Conservation (phyloP, 2,113 vertebrate species). For the Dipodomys spectabilis region DNA sequence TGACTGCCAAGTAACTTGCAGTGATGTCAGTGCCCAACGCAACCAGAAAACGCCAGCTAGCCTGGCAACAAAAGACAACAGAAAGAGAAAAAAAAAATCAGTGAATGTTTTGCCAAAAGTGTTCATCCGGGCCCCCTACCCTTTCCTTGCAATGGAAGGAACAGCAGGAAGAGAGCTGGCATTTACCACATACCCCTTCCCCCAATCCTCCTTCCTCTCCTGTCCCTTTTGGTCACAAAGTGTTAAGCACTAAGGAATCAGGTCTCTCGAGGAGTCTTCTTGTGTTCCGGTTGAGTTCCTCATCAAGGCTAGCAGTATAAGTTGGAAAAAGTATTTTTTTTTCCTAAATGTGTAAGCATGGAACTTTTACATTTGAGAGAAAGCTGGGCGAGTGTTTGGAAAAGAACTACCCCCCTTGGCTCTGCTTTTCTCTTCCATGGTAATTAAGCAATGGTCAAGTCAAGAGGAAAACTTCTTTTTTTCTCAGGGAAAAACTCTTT, state of each 20-base stretch:
- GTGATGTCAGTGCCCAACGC: slow-evolving; percentile 85
- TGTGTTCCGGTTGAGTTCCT: background rate
- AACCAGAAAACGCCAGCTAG: slow-evolving; percentile 82
- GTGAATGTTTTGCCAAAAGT: slow-evolving; percentile 9
- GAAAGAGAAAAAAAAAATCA: background rate
- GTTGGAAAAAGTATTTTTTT: slow-evolving; percentile 47
- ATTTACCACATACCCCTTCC: slow-evolving; percentile 15
- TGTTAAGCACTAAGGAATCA: background rate
- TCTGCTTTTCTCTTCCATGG: background rate
- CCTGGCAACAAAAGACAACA: slow-evolving; percentile 75
- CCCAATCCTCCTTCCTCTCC: background rate
- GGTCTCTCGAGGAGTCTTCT: background rate
- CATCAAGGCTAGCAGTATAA: slow-evolving; percentile 49
- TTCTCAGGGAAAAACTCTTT: background rate
- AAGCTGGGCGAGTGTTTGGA: background rate
- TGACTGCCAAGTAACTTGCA: slow-evolving; percentile 83
- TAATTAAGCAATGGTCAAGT: slow-evolving; percentile 60
- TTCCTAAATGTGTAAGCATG: slow-evolving; percentile 52
- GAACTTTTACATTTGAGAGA: slow-evolving; percentile 39
- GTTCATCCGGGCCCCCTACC: slow-evolving; percentile 44
- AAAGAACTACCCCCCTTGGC: slow-evolving; percentile 42
- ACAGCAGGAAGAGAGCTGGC: slow-evolving; percentile 57
- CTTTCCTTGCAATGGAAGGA: slow-evolving; percentile 49
- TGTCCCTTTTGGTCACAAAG: slow-evolving; percentile 49
- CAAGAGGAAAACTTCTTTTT: slow-evolving; percentile 58